These are phyloP conservation scores for Tetraodon nigroviridis DNA, from an alignment of 2,113 vertebrate species.

Conservation along the genomic window DNA sequence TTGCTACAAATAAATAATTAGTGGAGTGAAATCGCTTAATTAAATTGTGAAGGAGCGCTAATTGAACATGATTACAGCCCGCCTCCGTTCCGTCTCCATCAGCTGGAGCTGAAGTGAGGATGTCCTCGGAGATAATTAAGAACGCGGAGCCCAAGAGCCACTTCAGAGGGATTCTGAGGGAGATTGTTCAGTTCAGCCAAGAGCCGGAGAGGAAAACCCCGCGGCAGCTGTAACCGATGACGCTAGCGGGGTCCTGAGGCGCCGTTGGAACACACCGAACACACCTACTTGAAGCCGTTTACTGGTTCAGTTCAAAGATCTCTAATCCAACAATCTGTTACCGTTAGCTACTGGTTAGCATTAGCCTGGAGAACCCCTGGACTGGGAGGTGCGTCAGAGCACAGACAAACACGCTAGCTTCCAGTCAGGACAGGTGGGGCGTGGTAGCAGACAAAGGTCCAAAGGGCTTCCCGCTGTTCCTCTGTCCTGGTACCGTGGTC, in stretches of 20 bases:
- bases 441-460: no score
- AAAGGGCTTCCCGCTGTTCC: no score
- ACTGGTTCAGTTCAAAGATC: no score
- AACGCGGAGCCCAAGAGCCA: slow-evolving; percentile 47
- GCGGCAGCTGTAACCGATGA: no score
- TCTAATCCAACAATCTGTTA: slow-evolving; percentile 14
- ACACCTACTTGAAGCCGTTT: no score
- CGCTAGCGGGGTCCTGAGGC: no score
- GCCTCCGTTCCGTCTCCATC: slow-evolving; percentile 69
- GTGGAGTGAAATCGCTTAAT: slow-evolving; percentile 64
- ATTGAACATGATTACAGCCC: slow-evolving; percentile 77
- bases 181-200: slow-evolving; percentile 5
- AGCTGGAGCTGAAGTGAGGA: slow-evolving; percentile 51
- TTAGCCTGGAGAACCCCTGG: background rate
- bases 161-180: slow-evolving; percentile 20
- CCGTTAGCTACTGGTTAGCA: no score
- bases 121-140: slow-evolving; percentile 67
- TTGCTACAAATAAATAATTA: slow-evolving; percentile 80
- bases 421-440: slow-evolving; percentile 12
- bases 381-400: slow-evolving; percentile 5
- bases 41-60: slow-evolving; percentile 74
- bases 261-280: no score
- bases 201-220: slow-evolving; percentile 7
- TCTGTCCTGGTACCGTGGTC: no score
- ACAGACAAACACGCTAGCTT: slow-evolving; percentile 6